Conservation (phyloP, 2,888 invertebrate genomes). For the Nephrotoma appendiculata region DNA sequence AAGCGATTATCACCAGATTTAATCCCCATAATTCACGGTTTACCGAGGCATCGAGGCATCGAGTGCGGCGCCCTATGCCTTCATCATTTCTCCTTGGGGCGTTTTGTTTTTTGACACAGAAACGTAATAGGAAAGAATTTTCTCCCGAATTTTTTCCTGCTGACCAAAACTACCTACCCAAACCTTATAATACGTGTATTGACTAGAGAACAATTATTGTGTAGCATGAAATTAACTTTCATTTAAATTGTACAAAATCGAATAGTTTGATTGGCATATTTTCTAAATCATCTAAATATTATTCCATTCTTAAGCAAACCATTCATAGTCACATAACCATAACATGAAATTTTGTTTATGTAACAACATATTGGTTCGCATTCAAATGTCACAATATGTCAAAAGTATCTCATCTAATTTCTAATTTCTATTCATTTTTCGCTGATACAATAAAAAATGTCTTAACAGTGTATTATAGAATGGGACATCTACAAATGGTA, state of each 20-base stretch:
- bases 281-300: not conserved
- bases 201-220: not conserved
- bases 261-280: not conserved
- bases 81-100: no score
- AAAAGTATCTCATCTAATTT: not conserved
- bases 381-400: not conserved
- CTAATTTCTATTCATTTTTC: not conserved
- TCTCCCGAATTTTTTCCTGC: no score
- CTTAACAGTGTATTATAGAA: not conserved
- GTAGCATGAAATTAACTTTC: not conserved
- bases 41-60: no score
- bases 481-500: not conserved
- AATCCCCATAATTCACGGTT: no score
- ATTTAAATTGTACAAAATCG: not conserved
- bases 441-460: not conserved
- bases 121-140: no score
- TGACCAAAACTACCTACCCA: no score
- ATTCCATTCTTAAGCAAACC: not conserved
- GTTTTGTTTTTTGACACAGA: no score
- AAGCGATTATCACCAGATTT: no score
- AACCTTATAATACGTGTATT: no score
- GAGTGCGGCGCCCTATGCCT: no score
- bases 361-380: not conserved
- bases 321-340: not conserved
- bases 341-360: not conserved